These are phyloP conservation scores for Astreopora myriophthalma DNA, from an alignment of 64 coral and sea anemone species.

Conservation along the genomic window DNA sequence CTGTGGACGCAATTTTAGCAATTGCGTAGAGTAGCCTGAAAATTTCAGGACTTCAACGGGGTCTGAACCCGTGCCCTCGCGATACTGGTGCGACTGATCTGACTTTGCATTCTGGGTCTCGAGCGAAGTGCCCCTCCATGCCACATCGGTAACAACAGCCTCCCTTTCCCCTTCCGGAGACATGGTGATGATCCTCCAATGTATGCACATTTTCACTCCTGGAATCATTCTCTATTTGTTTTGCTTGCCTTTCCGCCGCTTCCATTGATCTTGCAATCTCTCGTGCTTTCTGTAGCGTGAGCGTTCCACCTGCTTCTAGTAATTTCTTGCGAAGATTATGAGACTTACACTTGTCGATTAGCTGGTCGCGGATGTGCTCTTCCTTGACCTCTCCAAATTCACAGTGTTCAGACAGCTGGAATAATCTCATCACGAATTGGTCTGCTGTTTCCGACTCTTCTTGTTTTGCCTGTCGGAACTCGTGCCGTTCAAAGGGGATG, in stretches of 20 bases:
- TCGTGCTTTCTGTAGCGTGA: slow-evolving; percentile 9
- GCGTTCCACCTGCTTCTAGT: slow-evolving; percentile 14
- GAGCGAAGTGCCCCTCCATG: slow-evolving; percentile 32
- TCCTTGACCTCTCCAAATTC: background rate
- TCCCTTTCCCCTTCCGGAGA: background rate
- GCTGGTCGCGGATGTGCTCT: background rate
- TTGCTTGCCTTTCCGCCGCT: slow-evolving; percentile 50
- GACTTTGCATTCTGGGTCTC: slow-evolving; percentile 71
- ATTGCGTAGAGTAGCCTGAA: no score
- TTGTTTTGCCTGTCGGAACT: background rate
- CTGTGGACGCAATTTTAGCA: no score
- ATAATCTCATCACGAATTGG: background rate
- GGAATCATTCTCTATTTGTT: slow-evolving; percentile 12
- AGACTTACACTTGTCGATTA: slow-evolving; percentile 5
- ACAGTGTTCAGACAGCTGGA: background rate
- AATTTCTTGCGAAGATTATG: slow-evolving; percentile 48
- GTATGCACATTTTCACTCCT: slow-evolving; percentile 4
- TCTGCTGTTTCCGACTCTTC: background rate
- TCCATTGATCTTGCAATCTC: slow-evolving; percentile 50
- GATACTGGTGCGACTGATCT: no score
- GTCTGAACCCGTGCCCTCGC: no score
- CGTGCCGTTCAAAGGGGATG: slow-evolving; percentile 6
- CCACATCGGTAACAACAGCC: slow-evolving; percentile 51
- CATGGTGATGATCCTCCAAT: background rate
- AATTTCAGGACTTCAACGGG: no score